These are phyloP conservation scores for Tenrec ecaudatus DNA, from an alignment of 2,113 vertebrate species.

Conservation along the genomic window DNA sequence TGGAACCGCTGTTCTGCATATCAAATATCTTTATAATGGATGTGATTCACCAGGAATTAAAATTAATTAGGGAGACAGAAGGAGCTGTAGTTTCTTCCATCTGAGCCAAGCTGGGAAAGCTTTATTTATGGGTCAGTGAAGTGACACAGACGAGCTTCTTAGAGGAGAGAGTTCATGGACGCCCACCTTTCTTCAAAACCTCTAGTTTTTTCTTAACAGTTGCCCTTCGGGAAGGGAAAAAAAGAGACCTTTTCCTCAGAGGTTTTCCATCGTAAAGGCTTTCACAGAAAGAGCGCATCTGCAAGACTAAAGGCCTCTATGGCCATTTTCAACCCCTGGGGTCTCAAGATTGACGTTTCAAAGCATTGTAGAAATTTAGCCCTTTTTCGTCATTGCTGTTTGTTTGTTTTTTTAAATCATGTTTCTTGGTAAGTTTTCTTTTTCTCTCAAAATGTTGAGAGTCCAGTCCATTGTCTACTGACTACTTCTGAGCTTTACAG, in stretches of 20 bases:
- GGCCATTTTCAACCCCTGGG: slow-evolving; percentile 70
- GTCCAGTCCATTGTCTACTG: not conserved
- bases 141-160: not conserved
- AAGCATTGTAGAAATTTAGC: slow-evolving; percentile 59
- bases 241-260: slow-evolving; percentile 52
- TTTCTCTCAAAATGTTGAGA: slow-evolving; percentile 31
- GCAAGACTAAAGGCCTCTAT: slow-evolving; percentile 75
- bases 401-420: not conserved
- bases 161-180: not conserved
- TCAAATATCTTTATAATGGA: not conserved
- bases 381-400: too few species aligned
- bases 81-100: not conserved
- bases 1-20: not conserved
- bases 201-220: slow-evolving; percentile 71
- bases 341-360: slow-evolving; percentile 73
- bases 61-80: not conserved
- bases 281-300: slow-evolving; percentile 63
- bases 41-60: not conserved
- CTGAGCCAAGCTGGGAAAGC: not conserved
- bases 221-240: not conserved
- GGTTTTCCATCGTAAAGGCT: slow-evolving; percentile 65
- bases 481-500: slow-evolving; percentile 29
- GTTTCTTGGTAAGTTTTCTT: not conserved
- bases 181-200: slow-evolving; percentile 58
- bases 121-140: slow-evolving; percentile 43